A percentile compares a stretch with the other conserved stretches of the same genome.
phyloP scores from a whole-genome alignment of 64 coral and sea anemone genomes.

The Stylophora pistillata region DNA sequence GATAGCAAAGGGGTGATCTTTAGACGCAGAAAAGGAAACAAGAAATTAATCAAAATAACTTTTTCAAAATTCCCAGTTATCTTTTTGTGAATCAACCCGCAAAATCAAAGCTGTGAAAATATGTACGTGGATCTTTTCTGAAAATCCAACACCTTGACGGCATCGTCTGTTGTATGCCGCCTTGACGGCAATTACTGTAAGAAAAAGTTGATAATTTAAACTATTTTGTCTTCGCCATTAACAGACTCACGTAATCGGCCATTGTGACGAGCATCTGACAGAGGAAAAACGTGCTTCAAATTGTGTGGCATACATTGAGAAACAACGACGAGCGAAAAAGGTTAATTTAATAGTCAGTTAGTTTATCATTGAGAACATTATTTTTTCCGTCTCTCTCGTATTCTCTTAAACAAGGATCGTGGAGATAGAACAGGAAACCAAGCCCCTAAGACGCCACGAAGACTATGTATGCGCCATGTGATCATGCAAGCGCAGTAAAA shows the following conservation, averaged over 20 bases:
- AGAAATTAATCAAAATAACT: neutral
- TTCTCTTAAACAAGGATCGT: too few relatives aligned
- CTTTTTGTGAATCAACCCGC: neutral
- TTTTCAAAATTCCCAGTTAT: neutral
- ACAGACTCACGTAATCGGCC: neutral
- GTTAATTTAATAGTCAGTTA: too few relatives aligned
- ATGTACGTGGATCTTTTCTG: neutral
- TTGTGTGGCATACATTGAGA: too few relatives aligned
- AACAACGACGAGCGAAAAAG: too few relatives aligned
- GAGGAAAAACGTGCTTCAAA: neutral
- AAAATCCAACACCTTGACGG: neutral
- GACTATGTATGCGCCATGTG: too few relatives aligned
- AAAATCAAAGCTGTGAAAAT: constrained; percentile 3
- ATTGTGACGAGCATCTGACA: neutral
- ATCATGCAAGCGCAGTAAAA: too few relatives aligned
- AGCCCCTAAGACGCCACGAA: too few relatives aligned
- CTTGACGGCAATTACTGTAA: neutral
- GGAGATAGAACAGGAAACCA: too few relatives aligned
- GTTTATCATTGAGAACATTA: too few relatives aligned
- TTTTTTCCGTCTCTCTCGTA: too few relatives aligned
- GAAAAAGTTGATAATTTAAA: too few relatives aligned
- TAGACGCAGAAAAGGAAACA: neutral
- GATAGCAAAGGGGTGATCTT: neutral
- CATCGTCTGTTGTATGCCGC: neutral
- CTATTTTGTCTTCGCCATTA: neutral